These are phyloP conservation scores for Laspeyria flexula DNA, from an alignment of 2,888 invertebrate species.

Conservation along the genomic window DNA sequence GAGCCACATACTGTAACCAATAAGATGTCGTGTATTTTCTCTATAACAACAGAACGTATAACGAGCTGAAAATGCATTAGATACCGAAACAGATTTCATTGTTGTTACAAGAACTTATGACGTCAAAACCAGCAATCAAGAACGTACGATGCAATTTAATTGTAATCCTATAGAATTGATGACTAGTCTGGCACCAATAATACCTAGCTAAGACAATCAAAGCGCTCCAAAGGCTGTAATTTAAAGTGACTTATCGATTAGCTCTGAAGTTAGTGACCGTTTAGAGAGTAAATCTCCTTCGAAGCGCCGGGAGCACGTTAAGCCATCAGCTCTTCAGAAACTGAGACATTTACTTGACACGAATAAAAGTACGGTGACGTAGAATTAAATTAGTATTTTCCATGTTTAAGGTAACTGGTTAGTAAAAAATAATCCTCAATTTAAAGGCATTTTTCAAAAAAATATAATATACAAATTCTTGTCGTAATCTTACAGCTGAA, in stretches of 20 bases:
- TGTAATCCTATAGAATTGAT: no score
- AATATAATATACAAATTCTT: not conserved
- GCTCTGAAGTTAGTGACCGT: constrained; percentile 16
- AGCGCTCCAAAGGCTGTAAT: constrained; percentile 8
- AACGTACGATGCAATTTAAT: no score
- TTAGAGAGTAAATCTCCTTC: constrained; percentile 34
- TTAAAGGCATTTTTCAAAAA: not conserved
- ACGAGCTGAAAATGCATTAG: no score
- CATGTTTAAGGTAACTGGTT: constrained; percentile 16
- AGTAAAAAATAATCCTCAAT: not conserved
- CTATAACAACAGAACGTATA: no score
- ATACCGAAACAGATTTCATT: no score
- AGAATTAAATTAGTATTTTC: constrained; percentile 17
- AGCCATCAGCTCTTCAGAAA: constrained; percentile 18
- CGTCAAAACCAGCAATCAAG: no score
- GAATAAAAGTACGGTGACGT: constrained; percentile 29
- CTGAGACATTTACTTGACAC: constrained; percentile 26
- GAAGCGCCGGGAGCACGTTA: constrained; percentile 33
- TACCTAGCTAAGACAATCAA: not conserved
- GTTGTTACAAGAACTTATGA: no score
- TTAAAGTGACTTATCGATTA: constrained; percentile 21
- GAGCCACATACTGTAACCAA: no score
- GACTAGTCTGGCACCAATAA: no score
- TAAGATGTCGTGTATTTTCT: no score
- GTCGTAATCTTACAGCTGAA: no score